These are phyloP conservation scores for Agriopis leucophaearia DNA, from an alignment of 2,888 invertebrate species.

Conservation along the genomic window DNA sequence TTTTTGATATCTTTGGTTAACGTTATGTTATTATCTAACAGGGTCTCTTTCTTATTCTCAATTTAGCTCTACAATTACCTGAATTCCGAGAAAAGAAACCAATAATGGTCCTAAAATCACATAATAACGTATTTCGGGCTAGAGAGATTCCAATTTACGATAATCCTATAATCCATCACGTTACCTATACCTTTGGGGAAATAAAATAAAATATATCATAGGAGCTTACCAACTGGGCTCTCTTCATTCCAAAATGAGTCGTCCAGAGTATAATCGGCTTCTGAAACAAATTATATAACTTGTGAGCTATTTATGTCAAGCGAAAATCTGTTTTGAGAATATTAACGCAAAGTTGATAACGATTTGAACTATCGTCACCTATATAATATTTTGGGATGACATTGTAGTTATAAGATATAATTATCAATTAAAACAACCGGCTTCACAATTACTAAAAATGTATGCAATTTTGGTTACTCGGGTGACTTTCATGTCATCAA, in stretches of 20 bases:
- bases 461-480: too few species aligned
- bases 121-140: conserved; percentile 36
- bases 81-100: conserved; percentile 25
- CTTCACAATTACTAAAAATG: too few species aligned
- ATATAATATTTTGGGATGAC: too few species aligned
- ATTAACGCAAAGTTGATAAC: neutral
- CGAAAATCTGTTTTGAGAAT: neutral
- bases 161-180: conserved; percentile 40
- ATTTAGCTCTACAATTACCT: conserved; percentile 22
- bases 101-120: conserved; percentile 31
- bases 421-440: too few species aligned
- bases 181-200: conserved; percentile 35
- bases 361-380: too few species aligned
- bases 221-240: conserved; percentile 93
- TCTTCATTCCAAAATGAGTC: conserved; percentile 98
- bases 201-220: conserved; percentile 34
- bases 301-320: conserved; percentile 7
- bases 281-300: conserved; percentile 87
- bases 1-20: too few species aligned
- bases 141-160: conserved; percentile 40
- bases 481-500: too few species aligned
- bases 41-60: conserved; percentile 12
- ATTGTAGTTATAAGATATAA: too few species aligned
- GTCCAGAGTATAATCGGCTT: conserved; percentile 96
- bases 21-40: neutral